Conservation (phyloP, 2,113 vertebrate genomes). For the Grammomys dolichurus region DNA sequence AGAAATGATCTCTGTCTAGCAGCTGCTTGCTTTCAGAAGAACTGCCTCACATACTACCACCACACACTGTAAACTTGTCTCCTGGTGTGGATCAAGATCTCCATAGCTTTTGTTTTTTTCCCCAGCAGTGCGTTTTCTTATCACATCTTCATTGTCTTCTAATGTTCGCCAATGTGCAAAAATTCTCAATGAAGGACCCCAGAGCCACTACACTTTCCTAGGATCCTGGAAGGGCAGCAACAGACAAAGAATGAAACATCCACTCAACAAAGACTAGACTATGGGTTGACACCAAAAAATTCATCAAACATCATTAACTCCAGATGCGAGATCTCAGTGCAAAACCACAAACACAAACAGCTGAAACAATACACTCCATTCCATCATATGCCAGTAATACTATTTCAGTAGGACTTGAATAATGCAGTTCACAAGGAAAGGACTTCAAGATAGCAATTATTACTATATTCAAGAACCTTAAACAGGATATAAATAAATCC, state of each 20-base stretch:
- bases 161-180: not conserved
- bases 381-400: not conserved
- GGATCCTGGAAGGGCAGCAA: not conserved
- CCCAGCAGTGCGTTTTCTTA: not conserved
- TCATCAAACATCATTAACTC: not conserved
- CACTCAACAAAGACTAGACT: not conserved
- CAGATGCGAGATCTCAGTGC: not conserved
- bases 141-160: not conserved
- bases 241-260: not conserved
- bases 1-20: not conserved
- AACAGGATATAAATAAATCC: not conserved
- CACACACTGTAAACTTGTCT: not conserved
- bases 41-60: not conserved
- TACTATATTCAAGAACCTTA: not conserved
- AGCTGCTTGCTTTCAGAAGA: not conserved
- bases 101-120: not conserved
- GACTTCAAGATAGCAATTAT: not conserved
- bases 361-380: not conserved
- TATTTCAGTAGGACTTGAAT: not conserved
- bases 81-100: not conserved
- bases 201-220: not conserved
- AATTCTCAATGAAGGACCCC: not conserved
- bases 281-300: not conserved
- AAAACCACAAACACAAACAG: not conserved
- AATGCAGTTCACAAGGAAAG: not conserved